These are phyloP conservation scores for Oostethus manadensis DNA, from an alignment of 2,113 vertebrate species.

Conservation along the genomic window DNA sequence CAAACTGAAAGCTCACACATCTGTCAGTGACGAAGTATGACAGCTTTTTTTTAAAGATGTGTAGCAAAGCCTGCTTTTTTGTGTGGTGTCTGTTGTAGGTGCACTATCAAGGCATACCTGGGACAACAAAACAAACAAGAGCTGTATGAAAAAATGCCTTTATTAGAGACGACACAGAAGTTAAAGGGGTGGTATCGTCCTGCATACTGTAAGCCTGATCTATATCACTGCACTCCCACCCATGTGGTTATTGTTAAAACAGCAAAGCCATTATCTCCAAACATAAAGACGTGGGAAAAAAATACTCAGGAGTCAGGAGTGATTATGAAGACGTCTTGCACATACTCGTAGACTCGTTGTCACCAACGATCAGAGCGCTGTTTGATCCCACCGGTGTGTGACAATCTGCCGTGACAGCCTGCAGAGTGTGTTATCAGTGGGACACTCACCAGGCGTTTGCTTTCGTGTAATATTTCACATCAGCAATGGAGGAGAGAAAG, in stretches of 20 bases:
- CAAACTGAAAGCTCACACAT: too few species aligned
- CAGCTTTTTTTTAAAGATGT: too few species aligned
- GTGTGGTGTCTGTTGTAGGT: too few species aligned
- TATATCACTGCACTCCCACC: background rate
- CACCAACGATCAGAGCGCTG: constrained; percentile 9
- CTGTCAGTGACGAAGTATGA: too few species aligned
- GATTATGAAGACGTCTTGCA: background rate
- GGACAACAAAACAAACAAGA: too few species aligned
- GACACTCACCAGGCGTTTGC: constrained; percentile 9
- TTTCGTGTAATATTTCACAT: constrained; percentile 24
- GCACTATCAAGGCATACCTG: too few species aligned
- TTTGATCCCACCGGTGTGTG: constrained; percentile 39
- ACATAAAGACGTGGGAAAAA: background rate
- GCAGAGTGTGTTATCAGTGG: constrained; percentile 22
- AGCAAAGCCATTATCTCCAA: background rate
- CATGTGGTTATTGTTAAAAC: background rate
- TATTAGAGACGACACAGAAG: too few species aligned
- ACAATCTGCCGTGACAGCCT: constrained; percentile 29
- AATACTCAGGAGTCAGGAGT: background rate
- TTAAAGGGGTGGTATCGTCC: background rate
- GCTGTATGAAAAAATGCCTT: too few species aligned
- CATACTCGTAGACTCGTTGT: background rate
- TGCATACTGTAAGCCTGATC: background rate
- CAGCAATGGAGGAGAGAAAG: background rate
- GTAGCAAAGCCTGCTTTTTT: too few species aligned